These are phyloP conservation scores for Penaeus chinensis DNA, from an alignment of 1,140 invertebrate species.

Conservation along the genomic window DNA sequence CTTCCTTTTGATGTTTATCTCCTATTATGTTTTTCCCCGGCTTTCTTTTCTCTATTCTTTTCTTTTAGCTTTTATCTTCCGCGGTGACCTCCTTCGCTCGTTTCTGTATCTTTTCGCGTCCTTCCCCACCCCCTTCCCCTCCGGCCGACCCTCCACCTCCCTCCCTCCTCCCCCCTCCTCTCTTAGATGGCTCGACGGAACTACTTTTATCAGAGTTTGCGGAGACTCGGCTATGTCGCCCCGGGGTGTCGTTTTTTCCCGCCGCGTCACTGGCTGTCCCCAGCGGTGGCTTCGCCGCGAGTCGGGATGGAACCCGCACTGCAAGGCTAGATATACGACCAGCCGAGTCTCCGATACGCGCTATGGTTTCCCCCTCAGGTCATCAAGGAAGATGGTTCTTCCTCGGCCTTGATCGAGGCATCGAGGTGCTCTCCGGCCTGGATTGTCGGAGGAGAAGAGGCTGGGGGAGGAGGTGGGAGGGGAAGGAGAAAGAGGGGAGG, in stretches of 20 bases:
- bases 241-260: slow-evolving; percentile 14
- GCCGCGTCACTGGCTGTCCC: slow-evolving; percentile 4
- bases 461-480: no score
- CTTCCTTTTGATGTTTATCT: no score
- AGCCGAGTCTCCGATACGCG: no score
- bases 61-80: neutral
- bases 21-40: neutral
- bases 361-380: no score
- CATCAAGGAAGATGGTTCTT: no score
- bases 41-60: neutral
- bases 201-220: slow-evolving; percentile 12
- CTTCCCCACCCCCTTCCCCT: neutral
- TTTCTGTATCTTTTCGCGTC: neutral
- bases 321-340: no score
- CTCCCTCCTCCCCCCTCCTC: neutral
- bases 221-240: slow-evolving; percentile 9
- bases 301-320: neutral
- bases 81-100: neutral
- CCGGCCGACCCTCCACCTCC: neutral
- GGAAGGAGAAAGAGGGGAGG: no score
- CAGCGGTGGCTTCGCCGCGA: neutral
- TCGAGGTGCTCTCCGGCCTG: no score
- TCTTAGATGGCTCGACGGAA: neutral
- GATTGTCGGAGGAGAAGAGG: no score
- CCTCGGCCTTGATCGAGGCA: no score